Evolutionary conservation across 2,888 invertebrate genomes (phyloP).

Genomic region (Liopterus haemorrhoidalis): DNA sequence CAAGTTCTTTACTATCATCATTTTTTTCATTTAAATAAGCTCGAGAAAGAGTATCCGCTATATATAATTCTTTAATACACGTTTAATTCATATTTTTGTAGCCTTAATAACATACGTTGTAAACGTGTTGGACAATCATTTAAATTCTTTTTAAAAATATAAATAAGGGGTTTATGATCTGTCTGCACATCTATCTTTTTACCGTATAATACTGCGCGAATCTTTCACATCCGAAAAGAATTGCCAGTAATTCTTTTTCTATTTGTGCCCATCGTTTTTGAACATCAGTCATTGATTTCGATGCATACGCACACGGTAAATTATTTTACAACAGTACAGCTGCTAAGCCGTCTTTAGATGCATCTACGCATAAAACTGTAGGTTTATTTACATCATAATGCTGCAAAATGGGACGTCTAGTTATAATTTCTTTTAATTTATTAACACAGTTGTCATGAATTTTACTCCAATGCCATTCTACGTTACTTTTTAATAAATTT

Average conservation of each 20-base stretch:
- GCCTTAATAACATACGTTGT: conserved; percentile 10
- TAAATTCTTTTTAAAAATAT: conserved; percentile 11
- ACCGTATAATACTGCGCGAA: conserved; percentile 34
- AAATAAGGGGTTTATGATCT: conserved; percentile 34
- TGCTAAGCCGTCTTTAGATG: conserved; percentile 32
- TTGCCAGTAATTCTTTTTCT: conserved; percentile 34
- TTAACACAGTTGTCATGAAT: conserved; percentile 26
- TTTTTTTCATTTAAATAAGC: conserved; percentile 2
- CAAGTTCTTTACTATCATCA: too few species aligned
- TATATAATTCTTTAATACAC: conserved; percentile 13
- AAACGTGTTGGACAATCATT: conserved; percentile 7
- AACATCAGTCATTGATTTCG: conserved; percentile 31
- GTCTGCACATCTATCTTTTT: conserved; percentile 31
- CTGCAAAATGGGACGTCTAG: conserved; percentile 21
- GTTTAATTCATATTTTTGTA: conserved; percentile 20
- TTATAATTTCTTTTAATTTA: conserved; percentile 12
- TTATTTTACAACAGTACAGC: conserved; percentile 32
- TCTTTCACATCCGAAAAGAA: conserved; percentile 28
- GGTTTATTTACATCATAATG: conserved; percentile 27
- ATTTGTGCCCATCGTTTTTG: conserved; percentile 35
- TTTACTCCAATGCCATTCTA: conserved; percentile 27
- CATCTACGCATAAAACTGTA: conserved; percentile 31
- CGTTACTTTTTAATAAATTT: conserved; percentile 29
- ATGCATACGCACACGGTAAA: conserved; percentile 32
- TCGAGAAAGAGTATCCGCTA: conserved; percentile 10